Evolutionary conservation across 2,113 vertebrate genomes (phyloP), one percentile per base, ranked within the genome.

Genomic region (Ploceus nigricollis): DNA sequence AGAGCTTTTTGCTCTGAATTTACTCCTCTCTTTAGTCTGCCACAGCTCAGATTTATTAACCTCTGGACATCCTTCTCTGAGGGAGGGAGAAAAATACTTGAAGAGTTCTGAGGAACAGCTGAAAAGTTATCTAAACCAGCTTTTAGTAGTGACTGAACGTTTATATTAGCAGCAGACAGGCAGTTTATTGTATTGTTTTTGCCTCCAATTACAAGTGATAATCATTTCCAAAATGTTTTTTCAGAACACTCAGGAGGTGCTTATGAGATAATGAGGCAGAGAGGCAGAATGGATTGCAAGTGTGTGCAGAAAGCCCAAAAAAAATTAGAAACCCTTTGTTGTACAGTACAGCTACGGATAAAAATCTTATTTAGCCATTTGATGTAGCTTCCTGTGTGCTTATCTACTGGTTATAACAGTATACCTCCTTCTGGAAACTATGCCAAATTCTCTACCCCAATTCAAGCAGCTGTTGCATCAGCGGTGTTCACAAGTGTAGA

Each of bases 31-130:
- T 91, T 84, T 87, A 53, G 20, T 71, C 72, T 94, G 83, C 78
- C 56, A 75, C 35, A 44, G 30, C 37, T 87, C 77, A 82, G 77
- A 94, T 89, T 97, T 93, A 95, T 84, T 89, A 84, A 89, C 18
- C 14, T 89, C 73, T 72, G 89, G 80, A 82, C 2, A 2, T 63
- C 27, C 24, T 91, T 82, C n/a, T 48, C 44, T 0, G 2, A 75
- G 37, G 40, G 53, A 91, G 47, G 35, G 47, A 73, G 65, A 69
- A 83, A 94, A 93, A 58, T 13, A 71, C 40, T 93, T 84, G 31
- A 92, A 94, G 23, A 6, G 31, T 91, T 92, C 69, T 84, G 77
- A 77, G 33, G n/a, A 87, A 90, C 33, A 94, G 91, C 35, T 82
- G 65, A 68, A 75, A 23, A 68, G 23, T 87, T 91, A 85, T 91